These are phyloP conservation scores for Ailurus styani DNA, from an alignment of 2,113 vertebrate species.

Conservation along the genomic window DNA sequence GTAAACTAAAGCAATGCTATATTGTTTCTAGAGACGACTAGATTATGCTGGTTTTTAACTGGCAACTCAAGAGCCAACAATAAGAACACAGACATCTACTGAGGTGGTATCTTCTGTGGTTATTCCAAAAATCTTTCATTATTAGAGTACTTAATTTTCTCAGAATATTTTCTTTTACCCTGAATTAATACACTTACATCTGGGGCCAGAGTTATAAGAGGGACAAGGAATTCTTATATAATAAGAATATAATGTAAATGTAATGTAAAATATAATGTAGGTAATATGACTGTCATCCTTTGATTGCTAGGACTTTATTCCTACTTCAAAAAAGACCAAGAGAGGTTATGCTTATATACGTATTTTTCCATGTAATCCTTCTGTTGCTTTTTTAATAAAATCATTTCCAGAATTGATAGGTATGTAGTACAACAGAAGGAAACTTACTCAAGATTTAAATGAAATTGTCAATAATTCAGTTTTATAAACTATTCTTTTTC, in stretches of 20 bases:
- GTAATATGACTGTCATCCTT: neutral
- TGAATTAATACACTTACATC: neutral
- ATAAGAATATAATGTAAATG: no score
- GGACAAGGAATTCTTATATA: neutral
- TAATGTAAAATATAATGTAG: neutral
- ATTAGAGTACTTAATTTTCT: neutral
- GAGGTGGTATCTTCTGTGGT: neutral
- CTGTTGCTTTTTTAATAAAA: neutral
- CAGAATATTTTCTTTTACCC: neutral
- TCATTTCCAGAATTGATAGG: neutral
- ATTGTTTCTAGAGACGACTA: neutral
- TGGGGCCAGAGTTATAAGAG: neutral
- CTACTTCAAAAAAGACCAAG: neutral
- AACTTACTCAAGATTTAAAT: neutral
- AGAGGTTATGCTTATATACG: neutral
- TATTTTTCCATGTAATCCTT: neutral
- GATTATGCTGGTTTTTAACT: neutral
- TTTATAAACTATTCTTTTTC: neutral
- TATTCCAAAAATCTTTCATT: neutral
- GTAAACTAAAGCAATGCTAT: neutral
- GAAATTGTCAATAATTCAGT: neutral
- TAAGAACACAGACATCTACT: neutral
- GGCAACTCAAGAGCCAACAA: neutral
- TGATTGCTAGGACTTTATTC: neutral
- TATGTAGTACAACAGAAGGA: neutral